These are phyloP conservation scores for Gopherus evgoodei DNA, from an alignment of 2,113 vertebrate genomes.

Conservation along the genomic window DNA sequence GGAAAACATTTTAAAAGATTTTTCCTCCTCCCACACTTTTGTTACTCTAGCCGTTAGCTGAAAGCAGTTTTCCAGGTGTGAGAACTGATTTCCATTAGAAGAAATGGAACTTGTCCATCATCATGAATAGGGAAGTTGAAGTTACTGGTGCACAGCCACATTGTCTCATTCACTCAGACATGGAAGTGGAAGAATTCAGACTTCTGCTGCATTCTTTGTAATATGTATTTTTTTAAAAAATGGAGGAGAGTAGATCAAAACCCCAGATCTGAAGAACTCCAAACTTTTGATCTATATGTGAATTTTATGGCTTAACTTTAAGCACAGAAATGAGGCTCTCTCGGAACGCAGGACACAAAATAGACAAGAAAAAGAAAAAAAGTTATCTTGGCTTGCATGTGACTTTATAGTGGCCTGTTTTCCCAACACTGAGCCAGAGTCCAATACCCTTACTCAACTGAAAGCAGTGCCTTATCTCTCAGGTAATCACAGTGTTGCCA, in stretches of 20 bases:
- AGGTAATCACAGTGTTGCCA: neutral
- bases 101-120: neutral
- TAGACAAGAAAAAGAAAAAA: neutral
- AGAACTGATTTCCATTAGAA: neutral
- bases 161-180: neutral
- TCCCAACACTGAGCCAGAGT: neutral
- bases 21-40: rapidly evolving
- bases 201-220: neutral
- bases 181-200: neutral
- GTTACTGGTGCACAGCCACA: neutral
- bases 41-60: neutral
- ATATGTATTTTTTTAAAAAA: neutral
- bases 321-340: no score
- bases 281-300: neutral
- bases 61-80: neutral
- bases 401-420: neutral
- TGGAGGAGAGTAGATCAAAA: neutral
- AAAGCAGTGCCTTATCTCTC: neutral
- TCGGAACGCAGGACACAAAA: neutral
- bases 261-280: neutral
- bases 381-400: neutral
- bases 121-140: neutral
- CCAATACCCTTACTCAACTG: neutral
- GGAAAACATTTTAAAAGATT: neutral
- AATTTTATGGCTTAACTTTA: neutral